Conservation (phyloP, 2,113 vertebrate species). For the Chitala chitala region DNA sequence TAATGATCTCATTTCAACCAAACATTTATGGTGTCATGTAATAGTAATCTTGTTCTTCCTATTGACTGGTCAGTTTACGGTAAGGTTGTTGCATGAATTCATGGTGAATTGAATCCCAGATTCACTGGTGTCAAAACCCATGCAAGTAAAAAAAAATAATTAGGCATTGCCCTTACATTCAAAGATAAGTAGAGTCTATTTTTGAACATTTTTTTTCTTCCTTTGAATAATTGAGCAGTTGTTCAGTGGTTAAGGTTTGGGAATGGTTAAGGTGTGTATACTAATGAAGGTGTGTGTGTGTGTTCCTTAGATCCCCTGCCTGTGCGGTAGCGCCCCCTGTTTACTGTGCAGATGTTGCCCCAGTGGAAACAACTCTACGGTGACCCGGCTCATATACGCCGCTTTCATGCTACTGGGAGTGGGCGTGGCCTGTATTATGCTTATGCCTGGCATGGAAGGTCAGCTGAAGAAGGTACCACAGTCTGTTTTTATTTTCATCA, state of each 20-base stretch:
- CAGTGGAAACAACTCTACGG: slow-evolving; percentile 93
- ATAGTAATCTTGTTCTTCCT: background rate
- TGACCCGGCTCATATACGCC: slow-evolving; percentile 89
- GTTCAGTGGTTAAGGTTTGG: background rate
- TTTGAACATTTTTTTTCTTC: background rate
- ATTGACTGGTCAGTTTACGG: background rate
- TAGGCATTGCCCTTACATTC: too few relatives aligned
- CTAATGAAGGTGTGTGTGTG: background rate
- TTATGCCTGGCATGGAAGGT: slow-evolving; percentile 94
- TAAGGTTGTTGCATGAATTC: background rate
- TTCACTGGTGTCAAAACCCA: background rate
- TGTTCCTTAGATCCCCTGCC: slow-evolving; percentile 84
- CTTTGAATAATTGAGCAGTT: too few relatives aligned
- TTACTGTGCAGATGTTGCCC: slow-evolving; percentile 94
- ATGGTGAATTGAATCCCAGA: background rate
- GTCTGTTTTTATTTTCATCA: background rate
- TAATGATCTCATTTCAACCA: too few relatives aligned
- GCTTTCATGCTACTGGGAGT: slow-evolving; percentile 90
- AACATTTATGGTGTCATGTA: too few relatives aligned
- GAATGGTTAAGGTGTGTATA: background rate
- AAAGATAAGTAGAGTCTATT: background rate
- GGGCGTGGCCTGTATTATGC: slow-evolving; percentile 84
- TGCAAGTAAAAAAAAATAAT: background rate
- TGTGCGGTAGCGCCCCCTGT: slow-evolving; percentile 94
- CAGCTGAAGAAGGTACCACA: slow-evolving; percentile 88